A percentile compares a stretch with the other conserved stretches of the same genome.
phyloP scores from a whole-genome alignment of 23 tunicate species.

The Ciona savignyi region DNA sequence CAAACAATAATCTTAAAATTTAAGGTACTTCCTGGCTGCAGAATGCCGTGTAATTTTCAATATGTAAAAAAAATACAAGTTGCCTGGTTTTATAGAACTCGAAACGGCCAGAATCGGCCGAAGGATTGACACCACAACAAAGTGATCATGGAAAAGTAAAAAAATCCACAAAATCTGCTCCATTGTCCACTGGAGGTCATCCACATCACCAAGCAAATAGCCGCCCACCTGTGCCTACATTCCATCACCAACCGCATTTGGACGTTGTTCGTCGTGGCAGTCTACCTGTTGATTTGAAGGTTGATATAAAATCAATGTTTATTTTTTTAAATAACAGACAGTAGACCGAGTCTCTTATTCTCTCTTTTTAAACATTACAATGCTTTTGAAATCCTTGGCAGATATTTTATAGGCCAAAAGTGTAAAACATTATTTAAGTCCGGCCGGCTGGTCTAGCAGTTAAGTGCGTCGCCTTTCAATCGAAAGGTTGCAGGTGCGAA shows the following conservation, averaged over 20 bases:
- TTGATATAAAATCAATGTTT: too few relatives aligned
- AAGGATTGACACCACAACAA: background rate
- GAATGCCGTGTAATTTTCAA: background rate
- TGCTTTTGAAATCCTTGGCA: too few relatives aligned
- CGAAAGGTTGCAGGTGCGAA: too few relatives aligned
- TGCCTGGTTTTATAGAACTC: slow-evolving; percentile 9
- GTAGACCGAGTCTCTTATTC: too few relatives aligned
- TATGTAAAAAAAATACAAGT: background rate
- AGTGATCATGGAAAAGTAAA: slow-evolving; percentile 3
- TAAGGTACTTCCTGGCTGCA: too few relatives aligned
- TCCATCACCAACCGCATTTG: slow-evolving; percentile 15
- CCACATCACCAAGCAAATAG: background rate
- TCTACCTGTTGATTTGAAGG: slow-evolving; percentile 26
- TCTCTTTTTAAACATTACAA: too few relatives aligned
- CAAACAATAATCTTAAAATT: too few relatives aligned
- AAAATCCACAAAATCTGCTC: slow-evolving; percentile 30
- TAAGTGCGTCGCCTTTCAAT: too few relatives aligned
- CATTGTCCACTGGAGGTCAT: slow-evolving; percentile 8
- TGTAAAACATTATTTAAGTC: too few relatives aligned
- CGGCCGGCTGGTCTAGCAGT: too few relatives aligned
- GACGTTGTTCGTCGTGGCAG: slow-evolving; percentile 24
- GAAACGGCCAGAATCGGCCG: slow-evolving; percentile 30
- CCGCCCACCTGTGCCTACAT: background rate
- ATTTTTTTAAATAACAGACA: too few relatives aligned
- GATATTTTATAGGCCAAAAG: too few relatives aligned